phyloP scores from a whole-genome alignment of 2,113 vertebrate genomes.

The Pygathrix nemaeus region DNA sequence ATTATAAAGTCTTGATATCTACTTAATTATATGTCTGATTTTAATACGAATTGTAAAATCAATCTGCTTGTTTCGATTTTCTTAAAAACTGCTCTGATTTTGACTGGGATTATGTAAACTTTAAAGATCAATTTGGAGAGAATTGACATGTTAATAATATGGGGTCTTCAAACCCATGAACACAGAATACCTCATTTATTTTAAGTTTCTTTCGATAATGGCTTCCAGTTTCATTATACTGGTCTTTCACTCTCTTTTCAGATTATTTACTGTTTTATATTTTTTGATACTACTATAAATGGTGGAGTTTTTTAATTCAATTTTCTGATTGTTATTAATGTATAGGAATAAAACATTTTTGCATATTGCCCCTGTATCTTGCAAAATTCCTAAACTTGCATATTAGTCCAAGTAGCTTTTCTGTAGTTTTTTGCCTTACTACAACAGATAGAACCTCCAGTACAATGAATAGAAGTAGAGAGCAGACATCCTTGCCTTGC shows the following conservation, averaged over 20 bases:
- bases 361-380: neutral
- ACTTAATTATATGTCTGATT: neutral
- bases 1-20: neutral
- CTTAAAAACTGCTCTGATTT: neutral
- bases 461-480: neutral
- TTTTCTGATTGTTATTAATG: neutral
- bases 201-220: neutral
- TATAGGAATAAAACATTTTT: neutral
- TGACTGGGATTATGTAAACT: neutral
- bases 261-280: neutral
- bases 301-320: neutral
- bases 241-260: neutral
- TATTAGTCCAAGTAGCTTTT: neutral
- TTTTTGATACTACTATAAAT: neutral
- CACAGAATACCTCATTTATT: neutral
- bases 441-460: neutral
- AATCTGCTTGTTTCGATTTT: neutral
- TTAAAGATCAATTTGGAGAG: neutral
- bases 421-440: neutral
- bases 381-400: neutral
- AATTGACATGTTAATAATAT: neutral
- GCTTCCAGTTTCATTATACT: neutral
- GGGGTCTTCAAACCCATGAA: neutral
- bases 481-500: neutral
- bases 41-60: neutral